Evolutionary conservation across 2,797 vertebrate species (phyloP).

Genomic region (Gymnothorax reevesii): DNA sequence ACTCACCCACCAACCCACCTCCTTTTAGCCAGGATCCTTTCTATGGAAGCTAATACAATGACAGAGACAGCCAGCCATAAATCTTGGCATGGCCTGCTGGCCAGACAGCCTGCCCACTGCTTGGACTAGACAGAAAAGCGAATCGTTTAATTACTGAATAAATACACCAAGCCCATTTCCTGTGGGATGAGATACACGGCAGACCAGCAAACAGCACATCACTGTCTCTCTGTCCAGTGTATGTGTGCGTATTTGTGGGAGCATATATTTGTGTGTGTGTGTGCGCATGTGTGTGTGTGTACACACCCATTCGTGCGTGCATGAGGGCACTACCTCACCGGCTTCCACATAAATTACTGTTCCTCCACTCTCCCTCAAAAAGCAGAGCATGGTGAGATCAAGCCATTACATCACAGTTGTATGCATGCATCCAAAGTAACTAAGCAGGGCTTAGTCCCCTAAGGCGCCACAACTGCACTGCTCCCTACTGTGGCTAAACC

Average conservation of each 20-base stretch:
- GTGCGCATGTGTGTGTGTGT: no score
- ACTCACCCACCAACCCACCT: background rate
- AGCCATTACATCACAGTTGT: constrained; percentile 29
- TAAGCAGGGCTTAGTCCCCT: no score
- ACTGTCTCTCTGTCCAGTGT: constrained; percentile 36
- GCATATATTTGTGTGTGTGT: no score
- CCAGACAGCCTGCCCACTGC: constrained; percentile 42
- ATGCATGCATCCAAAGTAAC: no score
- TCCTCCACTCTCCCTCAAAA: constrained; percentile 52
- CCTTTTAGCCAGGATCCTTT: constrained; percentile 8
- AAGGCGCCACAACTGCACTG: no score
- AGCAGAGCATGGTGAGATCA: constrained; percentile 44
- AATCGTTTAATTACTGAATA: constrained; percentile 34
- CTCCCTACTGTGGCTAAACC: no score
- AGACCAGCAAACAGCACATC: constrained; percentile 30
- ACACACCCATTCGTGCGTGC: constrained; percentile 36
- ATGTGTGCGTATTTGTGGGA: no score
- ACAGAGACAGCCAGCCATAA: constrained; percentile 36
- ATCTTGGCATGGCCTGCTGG: constrained; percentile 40
- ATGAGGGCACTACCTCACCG: constrained; percentile 42
- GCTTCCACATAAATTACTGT: constrained; percentile 52
- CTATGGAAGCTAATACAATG: constrained; percentile 31
- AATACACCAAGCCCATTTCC: constrained; percentile 31
- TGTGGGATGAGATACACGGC: constrained; percentile 33
- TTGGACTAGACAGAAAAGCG: constrained; percentile 20